Conservation (phyloP, 2,888 invertebrate species). For the Adelphocoris suturalis region DNA sequence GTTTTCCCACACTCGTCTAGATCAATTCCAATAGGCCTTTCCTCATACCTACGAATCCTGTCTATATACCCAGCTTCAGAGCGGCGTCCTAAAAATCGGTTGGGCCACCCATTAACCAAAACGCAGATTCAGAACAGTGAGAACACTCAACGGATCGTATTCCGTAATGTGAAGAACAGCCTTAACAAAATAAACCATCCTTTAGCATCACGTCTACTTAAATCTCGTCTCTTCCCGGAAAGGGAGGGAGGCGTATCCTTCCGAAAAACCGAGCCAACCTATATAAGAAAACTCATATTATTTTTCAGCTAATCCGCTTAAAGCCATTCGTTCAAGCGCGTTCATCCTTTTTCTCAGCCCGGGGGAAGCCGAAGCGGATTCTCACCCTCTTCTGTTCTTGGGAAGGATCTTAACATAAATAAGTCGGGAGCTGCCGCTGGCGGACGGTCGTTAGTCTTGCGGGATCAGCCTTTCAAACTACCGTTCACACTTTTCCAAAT, state of each 20-base stretch:
- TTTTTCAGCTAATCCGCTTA: slow-evolving; percentile 68
- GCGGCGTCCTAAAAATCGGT: too few species aligned
- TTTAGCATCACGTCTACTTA: slow-evolving; percentile 62
- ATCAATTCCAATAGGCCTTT: too few species aligned
- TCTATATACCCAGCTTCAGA: too few species aligned
- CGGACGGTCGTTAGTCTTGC: slow-evolving; percentile 63
- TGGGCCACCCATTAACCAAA: too few species aligned
- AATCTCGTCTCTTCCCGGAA: slow-evolving; percentile 41
- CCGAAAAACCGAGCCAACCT: slow-evolving; percentile 47
- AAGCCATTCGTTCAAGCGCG: slow-evolving; percentile 66
- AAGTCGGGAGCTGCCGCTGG: background rate
- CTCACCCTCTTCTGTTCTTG: slow-evolving; percentile 50
- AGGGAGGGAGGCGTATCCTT: background rate
- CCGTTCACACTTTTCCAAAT: slow-evolving; percentile 62
- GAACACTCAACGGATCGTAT: background rate
- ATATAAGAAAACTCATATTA: slow-evolving; percentile 70
- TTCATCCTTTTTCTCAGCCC: slow-evolving; percentile 43
- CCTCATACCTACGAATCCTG: too few species aligned
- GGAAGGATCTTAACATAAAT: slow-evolving; percentile 67
- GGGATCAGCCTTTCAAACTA: slow-evolving; percentile 65
- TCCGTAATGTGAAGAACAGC: background rate
- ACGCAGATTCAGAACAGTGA: background rate
- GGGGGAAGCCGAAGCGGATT: background rate
- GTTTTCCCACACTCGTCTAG: too few species aligned
- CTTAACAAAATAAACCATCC: slow-evolving; percentile 53